Evolutionary conservation across 2,113 vertebrate genomes (phyloP), one percentile per base, ranked within the genome.

Genomic region (Crocuta crocuta): DNA sequence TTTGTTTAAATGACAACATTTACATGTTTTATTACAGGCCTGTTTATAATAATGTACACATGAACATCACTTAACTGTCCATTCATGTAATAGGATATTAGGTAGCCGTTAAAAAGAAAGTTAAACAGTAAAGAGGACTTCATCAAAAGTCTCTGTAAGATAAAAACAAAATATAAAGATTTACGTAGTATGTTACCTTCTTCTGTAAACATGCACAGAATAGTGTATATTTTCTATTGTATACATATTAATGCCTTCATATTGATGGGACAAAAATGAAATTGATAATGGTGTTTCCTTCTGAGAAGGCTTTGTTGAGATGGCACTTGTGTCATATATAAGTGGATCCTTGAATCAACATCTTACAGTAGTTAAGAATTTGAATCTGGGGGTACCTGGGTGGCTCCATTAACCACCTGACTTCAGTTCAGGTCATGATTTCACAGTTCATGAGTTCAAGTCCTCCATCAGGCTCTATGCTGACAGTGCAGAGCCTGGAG

Each of bases 151-250:
- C 83, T 45, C 13, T 45, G 50, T n/a, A 28, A 81, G 3, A 58
- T 39, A 19, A 89, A 95, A 91, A 26, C 39, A 97, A 93, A 95
- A 35, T 21, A 73, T 10, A 65, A 71, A 39, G 6, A 81, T 91
- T 74, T 93, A 45, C 12, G 79, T 5, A 45, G 1, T 71, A 73
- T 76, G n/a, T 45, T 45, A 73, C 8, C 53, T 0, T 65, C 86
- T 61, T 58, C 23, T 50, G 1, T 84, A 83, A 95, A 80, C 23
- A 58, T 1, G 58, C 6, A 50, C 16, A 84, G 28, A 79, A 65
- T 76, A 50, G 33, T 58, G 10, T 55, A 7, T 43, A 35, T 45
- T 73, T 82, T 80, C 23, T 61, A 21, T 33, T 84, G 84, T 80
- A 15, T 13, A 4, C 4, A 2, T 45, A 45, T 39, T 61, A 85